Conservation (phyloP, 2,113 vertebrate species). For the Oncorhynchus clarkii region DNA sequence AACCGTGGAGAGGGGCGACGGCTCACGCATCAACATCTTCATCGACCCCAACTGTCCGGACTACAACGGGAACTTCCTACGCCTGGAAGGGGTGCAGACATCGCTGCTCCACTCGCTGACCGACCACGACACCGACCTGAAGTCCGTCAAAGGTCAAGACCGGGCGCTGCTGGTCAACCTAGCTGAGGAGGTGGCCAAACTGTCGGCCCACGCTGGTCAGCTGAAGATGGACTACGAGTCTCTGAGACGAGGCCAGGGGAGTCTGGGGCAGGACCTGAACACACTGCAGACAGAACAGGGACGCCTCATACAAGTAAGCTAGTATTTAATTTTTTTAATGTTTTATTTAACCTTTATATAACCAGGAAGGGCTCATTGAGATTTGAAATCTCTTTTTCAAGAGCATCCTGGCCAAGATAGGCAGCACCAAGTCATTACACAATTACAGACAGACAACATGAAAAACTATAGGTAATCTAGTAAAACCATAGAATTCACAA, state of each 20-base stretch:
- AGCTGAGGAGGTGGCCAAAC: slow-evolving; percentile 87
- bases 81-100: slow-evolving; percentile 87
- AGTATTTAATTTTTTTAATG: neutral
- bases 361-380: too few relatives aligned
- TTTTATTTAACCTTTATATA: too few relatives aligned
- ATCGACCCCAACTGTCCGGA: slow-evolving; percentile 97
- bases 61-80: slow-evolving; percentile 79
- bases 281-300: slow-evolving; percentile 89
- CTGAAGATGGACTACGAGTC: slow-evolving; percentile 85
- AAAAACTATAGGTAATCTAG: too few relatives aligned
- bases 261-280: slow-evolving; percentile 87
- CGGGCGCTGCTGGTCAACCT: slow-evolving; percentile 83
- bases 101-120: slow-evolving; percentile 83
- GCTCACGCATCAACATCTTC: slow-evolving; percentile 94
- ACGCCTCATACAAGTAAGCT: slow-evolving; percentile 88
- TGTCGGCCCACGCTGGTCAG: slow-evolving; percentile 80
- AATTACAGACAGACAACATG: too few relatives aligned
- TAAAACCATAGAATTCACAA: too few relatives aligned
- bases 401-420: too few relatives aligned
- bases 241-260: slow-evolving; percentile 82
- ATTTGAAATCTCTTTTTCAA: too few relatives aligned
- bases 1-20: slow-evolving; percentile 89
- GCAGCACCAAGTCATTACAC: too few relatives aligned
- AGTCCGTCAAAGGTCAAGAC: slow-evolving; percentile 82
- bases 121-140: slow-evolving; percentile 79